Evolutionary conservation across 2,113 vertebrate genomes (phyloP), one percentile per base, ranked within the genome.

Genomic region (Gasterosteus aculeatus): DNA sequence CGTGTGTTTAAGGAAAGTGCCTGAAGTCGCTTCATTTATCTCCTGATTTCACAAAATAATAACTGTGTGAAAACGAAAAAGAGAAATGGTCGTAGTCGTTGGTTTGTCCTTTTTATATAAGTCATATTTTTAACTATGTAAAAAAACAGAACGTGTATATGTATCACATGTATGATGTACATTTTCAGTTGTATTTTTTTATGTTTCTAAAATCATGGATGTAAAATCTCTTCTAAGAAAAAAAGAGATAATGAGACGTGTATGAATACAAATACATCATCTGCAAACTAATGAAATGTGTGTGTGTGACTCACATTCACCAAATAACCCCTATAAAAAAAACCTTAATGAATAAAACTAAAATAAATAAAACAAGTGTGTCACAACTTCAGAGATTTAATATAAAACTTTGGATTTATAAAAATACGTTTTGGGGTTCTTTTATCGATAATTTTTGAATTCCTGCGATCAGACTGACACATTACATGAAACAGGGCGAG

Each of bases 181-280:
- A 97, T 96, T 96, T 96, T 96, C 77, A 85, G 88, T 89, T 90
- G 70, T 88, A 88, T 90, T 89, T 92, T 96, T 96, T 95, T 87
- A 96, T 96, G 95, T 97, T 97, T 96, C 94, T 96, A 96, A 95
- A 95, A 95, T 95, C 94, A 96, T 94, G 92, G 92, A 94, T 92
- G 92, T 95, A 94, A 26, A 94, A 93, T 94, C 90, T 94, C 94
- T 94, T 95, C 94, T 57, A 35, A 89, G 92, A 77, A 67, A 42
- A 54, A 75, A 65, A 54, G 53, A 69, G 61, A 39, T 16, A 26
- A 59, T 69, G 49, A 80, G 92, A 95, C 94, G 88, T 90, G 76
- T 95, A 94, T 95, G 95, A 96, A 95, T 94, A 95, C 63, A 94
- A 95, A 95, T 92, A 95, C 93, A 94, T 81, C 78, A 81, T 84